These are phyloP conservation scores for Hylia prasina DNA, from an alignment of 2,113 vertebrate species.

Conservation along the genomic window DNA sequence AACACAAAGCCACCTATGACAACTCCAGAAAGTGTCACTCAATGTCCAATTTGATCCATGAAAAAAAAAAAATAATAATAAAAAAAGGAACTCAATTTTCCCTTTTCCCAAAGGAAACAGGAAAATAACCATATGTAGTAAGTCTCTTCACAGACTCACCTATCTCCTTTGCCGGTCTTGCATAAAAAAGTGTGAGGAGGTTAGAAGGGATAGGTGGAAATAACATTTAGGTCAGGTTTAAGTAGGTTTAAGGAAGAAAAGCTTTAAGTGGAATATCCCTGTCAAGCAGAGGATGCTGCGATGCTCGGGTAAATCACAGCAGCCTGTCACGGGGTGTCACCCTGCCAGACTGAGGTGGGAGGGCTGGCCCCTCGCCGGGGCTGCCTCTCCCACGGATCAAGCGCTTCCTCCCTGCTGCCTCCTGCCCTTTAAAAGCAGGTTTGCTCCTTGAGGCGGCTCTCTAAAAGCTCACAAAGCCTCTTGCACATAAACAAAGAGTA, in stretches of 20 bases:
- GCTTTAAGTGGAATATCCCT: not conserved
- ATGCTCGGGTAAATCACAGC: not conserved
- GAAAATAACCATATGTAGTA: not conserved
- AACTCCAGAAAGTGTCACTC: not conserved
- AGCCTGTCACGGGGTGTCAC: not conserved
- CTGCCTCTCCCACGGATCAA: not conserved
- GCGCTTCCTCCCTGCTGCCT: not conserved
- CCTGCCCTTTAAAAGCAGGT: not conserved
- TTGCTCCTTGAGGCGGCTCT: not conserved
- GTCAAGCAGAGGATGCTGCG: not conserved
- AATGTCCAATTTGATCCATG: not conserved
- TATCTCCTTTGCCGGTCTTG: not conserved
- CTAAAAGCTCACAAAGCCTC: conserved; percentile 24
- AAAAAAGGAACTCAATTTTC: not conserved
- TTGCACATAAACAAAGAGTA: conserved; percentile 27
- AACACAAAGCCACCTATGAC: not conserved
- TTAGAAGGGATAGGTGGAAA: not conserved
- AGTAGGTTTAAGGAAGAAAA: not conserved
- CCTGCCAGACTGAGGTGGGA: not conserved
- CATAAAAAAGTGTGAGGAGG: not conserved
- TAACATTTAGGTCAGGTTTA: not conserved
- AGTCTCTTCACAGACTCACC: not conserved
- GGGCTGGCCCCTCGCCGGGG: not conserved
- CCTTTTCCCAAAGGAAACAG: not conserved
- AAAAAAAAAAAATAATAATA: not conserved